Evolutionary conservation across 2,797 vertebrate genomes (phyloP).

Genomic region (Poeciliopsis turneri): DNA sequence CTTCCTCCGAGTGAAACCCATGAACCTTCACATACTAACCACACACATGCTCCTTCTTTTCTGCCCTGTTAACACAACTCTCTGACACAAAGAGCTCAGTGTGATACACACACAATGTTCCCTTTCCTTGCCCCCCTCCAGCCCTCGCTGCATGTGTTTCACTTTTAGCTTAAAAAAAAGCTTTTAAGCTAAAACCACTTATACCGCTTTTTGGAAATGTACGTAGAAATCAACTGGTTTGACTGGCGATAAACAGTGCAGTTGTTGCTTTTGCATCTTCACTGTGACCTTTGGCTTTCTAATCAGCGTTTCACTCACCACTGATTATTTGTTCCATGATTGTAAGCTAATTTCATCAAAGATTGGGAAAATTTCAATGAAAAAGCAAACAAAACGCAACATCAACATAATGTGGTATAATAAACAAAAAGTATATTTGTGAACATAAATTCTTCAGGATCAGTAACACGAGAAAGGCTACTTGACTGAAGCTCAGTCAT

Average conservation of each 20-base stretch:
- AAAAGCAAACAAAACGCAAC: not conserved
- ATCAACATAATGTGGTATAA: not conserved
- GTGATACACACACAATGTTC: constrained; percentile 50
- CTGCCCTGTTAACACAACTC: constrained; percentile 59
- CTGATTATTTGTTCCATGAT: not conserved
- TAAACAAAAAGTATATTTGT: not conserved
- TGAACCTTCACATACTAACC: constrained; percentile 73
- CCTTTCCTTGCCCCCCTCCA: constrained; percentile 8
- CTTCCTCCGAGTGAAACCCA: constrained; percentile 51
- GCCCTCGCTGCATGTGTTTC: constrained; percentile 28
- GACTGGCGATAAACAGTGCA: constrained; percentile 6
- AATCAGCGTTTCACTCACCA: constrained; percentile 1
- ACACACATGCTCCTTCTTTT: constrained; percentile 57
- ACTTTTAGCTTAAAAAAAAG: constrained; percentile 37
- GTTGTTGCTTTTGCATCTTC: constrained; percentile 1
- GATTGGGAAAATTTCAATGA: not conserved
- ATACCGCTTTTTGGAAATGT: not conserved
- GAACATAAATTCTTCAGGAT: not conserved
- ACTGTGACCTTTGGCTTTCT: not conserved
- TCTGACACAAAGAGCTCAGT: constrained; percentile 65
- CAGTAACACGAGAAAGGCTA: not conserved
- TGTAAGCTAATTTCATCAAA: constrained; percentile 39
- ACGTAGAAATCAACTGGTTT: constrained; percentile 13
- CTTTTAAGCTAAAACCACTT: constrained; percentile 3
- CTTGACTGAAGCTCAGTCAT: not conserved